Base-by-base conservation (phyloP, 2,797 vertebrate species). In the Hirundo rustica region DNA sequence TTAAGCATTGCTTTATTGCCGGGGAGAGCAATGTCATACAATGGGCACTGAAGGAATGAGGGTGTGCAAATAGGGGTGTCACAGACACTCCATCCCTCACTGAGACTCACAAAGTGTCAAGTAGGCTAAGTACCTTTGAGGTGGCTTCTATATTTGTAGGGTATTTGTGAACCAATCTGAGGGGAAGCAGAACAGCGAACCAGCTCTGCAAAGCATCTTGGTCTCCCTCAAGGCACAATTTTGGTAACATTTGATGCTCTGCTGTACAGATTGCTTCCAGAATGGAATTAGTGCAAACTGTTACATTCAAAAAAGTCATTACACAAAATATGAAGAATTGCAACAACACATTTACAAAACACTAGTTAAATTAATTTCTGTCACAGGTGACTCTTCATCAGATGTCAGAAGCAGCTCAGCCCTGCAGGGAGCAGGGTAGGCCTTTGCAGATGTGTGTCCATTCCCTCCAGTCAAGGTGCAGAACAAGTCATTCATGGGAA, bases 191-290 rank as follows among this genome's bases (percentile, higher is more conserved):
- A 72, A 6, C 20, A 78, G 40, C 84, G n/a, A 76, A 50, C 1
- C 19, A 54, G 12, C 27, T 55, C 38, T 74, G 25, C 34, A 81
- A 42, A 57, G 44, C 12, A 51, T 7, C 25, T 64, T 34, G 5
- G 7, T 65, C 11, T 17, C 21, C 10, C 2, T 1, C 20, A 62
- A 1, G 6, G 23, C 8, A 2, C 9, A 48, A 11, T 9, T 77
- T 57, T 3, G 0, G 5, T 47, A 29, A 4, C 1, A 0, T 60
- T 84, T 50, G 4, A 15, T 22, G 18, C 20, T 50, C 13, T 44
- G 0, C 21, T 57, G 20, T 21, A 58, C 8, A 58, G 40, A 67
- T 4, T n/a, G 16, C 10, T 75, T 29, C 19, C 34, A 77, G 32
- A 78, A 80, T 11, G 3, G 23, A 58, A 18, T 48, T 38, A 68